A percentile compares a stretch with the other conserved stretches of the same genome.
Conservation (phyloP, 2,113 vertebrate genomes). For the Thryonomys swinderianus region DNA sequence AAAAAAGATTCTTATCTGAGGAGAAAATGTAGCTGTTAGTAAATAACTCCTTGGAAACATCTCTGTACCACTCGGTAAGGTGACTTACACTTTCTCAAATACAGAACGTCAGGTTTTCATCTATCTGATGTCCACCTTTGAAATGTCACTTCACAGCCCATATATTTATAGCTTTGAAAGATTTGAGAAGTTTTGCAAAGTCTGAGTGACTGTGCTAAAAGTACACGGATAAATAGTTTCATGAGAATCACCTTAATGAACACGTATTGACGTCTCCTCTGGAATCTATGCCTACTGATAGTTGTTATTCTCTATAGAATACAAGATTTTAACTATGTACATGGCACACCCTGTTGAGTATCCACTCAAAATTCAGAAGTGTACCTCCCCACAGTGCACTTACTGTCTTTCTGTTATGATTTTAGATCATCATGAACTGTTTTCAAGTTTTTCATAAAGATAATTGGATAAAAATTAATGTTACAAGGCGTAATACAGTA, state of each 20-base stretch:
- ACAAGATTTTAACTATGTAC: not conserved
- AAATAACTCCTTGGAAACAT: not conserved
- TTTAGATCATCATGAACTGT: not conserved
- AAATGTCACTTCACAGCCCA: not conserved
- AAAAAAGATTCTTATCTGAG: not conserved
- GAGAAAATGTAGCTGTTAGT: not conserved
- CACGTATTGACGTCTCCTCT: not conserved
- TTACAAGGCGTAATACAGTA: too few relatives aligned
- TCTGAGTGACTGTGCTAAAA: not conserved
- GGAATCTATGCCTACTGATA: not conserved
- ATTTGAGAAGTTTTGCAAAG: not conserved
- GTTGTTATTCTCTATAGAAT: not conserved
- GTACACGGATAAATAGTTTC: not conserved
- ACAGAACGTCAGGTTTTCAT: not conserved
- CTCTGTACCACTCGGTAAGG: not conserved
- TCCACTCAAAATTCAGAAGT: not conserved
- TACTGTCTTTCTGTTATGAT: not conserved
- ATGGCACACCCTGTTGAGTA: not conserved
- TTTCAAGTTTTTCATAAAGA: not conserved
- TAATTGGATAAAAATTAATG: not conserved
- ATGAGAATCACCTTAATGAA: not conserved
- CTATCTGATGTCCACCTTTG: not conserved
- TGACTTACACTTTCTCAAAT: not conserved
- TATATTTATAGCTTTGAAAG: not conserved
- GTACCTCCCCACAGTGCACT: rapidly evolving